phyloP scores from a whole-genome alignment of 2,797 vertebrate genomes.

The Sebastes reedi region DNA sequence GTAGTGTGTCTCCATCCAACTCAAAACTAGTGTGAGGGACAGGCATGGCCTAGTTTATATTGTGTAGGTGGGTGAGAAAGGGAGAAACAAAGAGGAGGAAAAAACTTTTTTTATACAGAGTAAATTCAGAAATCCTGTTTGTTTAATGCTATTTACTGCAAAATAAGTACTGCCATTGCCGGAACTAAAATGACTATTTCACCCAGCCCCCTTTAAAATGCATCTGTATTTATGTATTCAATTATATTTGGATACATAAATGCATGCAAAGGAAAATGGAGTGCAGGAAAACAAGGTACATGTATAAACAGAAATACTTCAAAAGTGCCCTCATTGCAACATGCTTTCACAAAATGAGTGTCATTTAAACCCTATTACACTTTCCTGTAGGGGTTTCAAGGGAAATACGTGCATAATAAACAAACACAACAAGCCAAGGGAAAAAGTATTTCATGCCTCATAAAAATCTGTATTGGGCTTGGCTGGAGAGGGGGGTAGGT shows the following conservation, averaged over 20 bases:
- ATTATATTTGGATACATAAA: conserved; percentile 39
- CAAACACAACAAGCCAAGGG: conserved; percentile 53
- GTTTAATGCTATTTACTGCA: not conserved
- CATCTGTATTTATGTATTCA: conserved; percentile 25
- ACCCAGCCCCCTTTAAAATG: conserved; percentile 8
- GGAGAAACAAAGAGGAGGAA: not conserved
- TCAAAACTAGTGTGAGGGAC: conserved; percentile 54
- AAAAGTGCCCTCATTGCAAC: conserved; percentile 43
- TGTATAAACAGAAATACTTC: conserved; percentile 30
- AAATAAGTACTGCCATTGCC: not conserved
- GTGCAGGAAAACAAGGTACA: conserved; percentile 29
- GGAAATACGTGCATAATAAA: conserved; percentile 72
- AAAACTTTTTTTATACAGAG: not conserved
- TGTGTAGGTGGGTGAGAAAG: conserved; percentile 23
- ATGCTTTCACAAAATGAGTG: conserved; percentile 44
- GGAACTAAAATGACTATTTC: not conserved
- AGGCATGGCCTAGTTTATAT: conserved; percentile 69
- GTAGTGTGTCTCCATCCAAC: conserved; percentile 51
- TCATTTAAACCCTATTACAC: conserved; percentile 34
- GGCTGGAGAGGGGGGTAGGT: conserved; percentile 16
- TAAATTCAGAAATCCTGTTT: not conserved
- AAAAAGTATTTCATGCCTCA: conserved; percentile 69
- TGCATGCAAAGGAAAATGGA: conserved; percentile 33
- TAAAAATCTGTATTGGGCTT: conserved; percentile 56
- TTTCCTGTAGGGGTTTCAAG: conserved; percentile 32